Conservation (phyloP, 2,888 invertebrate species). For the Silvanus unidentatus region DNA sequence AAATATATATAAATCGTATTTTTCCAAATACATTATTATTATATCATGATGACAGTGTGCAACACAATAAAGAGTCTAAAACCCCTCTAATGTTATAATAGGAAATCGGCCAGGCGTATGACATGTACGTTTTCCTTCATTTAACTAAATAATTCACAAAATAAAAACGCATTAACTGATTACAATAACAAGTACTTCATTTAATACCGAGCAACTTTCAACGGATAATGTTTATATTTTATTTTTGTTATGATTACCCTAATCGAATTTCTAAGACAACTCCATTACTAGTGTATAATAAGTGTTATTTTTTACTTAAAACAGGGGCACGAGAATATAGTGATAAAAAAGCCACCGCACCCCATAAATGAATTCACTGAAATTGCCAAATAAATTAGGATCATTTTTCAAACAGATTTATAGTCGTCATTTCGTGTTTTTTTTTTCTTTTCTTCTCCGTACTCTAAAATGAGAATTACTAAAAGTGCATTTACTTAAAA, state of each 20-base stretch:
- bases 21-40: no score
- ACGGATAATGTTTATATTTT: background rate
- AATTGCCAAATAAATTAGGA: constrained; percentile 43
- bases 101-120: constrained; percentile 28
- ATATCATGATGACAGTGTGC: no score
- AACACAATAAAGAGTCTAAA: no score
- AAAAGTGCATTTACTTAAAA: constrained; percentile 30
- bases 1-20: no score
- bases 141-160: constrained; percentile 36
- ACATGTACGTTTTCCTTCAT: constrained; percentile 28
- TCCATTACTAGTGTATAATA: no score
- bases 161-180: constrained; percentile 38
- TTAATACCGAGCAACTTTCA: background rate
- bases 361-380: constrained; percentile 29
- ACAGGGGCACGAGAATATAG: no score
- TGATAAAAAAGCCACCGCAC: no score
- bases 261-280: no score
- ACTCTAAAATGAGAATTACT: constrained; percentile 23
- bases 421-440: constrained; percentile 38
- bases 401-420: constrained; percentile 42
- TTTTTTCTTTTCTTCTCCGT: constrained; percentile 22
- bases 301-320: no score
- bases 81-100: constrained; percentile 17
- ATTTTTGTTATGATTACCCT: background rate
- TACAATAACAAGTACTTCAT: constrained; percentile 28